Percentiles rank a stretch among this genome's conserved stretches.
Conservation (phyloP, 2,888 invertebrate genomes). For the Lasioglossum calceatum region DNA sequence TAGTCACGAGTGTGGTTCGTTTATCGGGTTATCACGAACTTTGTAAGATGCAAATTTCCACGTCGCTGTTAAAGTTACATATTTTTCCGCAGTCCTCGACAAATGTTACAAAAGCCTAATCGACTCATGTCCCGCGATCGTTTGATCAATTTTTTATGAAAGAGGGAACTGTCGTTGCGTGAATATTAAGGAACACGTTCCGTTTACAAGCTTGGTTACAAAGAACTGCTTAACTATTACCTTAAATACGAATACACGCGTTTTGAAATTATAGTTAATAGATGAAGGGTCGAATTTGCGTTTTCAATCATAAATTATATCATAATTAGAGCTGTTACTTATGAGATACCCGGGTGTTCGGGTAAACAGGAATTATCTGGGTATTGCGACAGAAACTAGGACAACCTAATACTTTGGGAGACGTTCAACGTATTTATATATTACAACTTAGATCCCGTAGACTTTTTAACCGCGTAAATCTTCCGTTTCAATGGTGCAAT, state of each 20-base stretch:
- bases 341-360: too few relatives aligned
- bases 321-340: too few relatives aligned
- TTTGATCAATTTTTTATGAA: conserved; percentile 8
- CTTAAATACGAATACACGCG: not conserved
- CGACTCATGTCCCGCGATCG: conserved; percentile 17
- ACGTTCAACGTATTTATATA: not conserved
- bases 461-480: not conserved
- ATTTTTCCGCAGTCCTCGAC: conserved; percentile 10
- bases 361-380: too few relatives aligned
- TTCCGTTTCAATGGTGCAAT: not conserved
- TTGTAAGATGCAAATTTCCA: conserved; percentile 39
- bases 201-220: not conserved
- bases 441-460: not conserved
- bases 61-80: not conserved
- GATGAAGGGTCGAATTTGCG: too few relatives aligned
- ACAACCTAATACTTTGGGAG: not conserved
- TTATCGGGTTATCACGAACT: conserved; percentile 18
- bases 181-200: not conserved
- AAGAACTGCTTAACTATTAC: not conserved
- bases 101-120: not conserved
- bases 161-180: not conserved
- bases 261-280: not conserved
- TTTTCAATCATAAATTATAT: too few relatives aligned
- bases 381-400: too few relatives aligned
- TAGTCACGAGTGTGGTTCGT: not conserved